Evolutionary conservation across 2,797 vertebrate genomes (phyloP).

Genomic region (Spinus pinus): DNA sequence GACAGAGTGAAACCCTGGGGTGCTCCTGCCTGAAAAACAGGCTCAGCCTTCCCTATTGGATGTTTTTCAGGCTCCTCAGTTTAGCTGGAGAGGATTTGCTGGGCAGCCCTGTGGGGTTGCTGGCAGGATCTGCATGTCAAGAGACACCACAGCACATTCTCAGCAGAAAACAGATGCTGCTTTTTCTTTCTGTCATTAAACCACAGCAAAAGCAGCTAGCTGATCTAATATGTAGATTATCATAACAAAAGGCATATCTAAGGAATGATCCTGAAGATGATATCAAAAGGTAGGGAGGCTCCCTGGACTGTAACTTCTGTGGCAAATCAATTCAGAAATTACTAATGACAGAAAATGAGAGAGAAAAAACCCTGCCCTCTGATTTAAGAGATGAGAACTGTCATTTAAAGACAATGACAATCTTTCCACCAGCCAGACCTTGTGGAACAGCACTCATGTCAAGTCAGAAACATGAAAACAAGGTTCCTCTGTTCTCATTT

Average conservation of each 20-base stretch:
- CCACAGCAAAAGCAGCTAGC: background rate
- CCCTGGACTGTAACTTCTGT: background rate
- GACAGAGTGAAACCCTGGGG: fast-evolving
- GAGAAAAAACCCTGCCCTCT: background rate
- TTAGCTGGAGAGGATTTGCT: background rate
- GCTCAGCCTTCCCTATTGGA: background rate
- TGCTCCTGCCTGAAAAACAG: background rate
- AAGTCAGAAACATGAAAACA: background rate
- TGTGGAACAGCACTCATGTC: background rate
- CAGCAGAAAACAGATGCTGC: background rate
- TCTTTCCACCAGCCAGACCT: background rate
- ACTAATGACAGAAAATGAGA: background rate
- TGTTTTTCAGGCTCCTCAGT: background rate
- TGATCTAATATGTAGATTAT: background rate
- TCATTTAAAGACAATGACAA: background rate
- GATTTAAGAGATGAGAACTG: background rate
- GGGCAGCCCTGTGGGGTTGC: background rate
- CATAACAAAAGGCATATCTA: background rate
- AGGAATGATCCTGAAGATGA: background rate
- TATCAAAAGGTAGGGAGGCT: background rate
- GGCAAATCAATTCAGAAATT: background rate
- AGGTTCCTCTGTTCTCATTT: background rate
- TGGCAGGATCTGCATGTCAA: background rate
- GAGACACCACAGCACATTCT: background rate
- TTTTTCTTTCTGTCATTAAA: background rate